Percentiles rank a stretch among this genome's conserved stretches.
phyloP scores from a whole-genome alignment of 2,888 invertebrate genomes.

The Trichogramma dendrolimi region DNA sequence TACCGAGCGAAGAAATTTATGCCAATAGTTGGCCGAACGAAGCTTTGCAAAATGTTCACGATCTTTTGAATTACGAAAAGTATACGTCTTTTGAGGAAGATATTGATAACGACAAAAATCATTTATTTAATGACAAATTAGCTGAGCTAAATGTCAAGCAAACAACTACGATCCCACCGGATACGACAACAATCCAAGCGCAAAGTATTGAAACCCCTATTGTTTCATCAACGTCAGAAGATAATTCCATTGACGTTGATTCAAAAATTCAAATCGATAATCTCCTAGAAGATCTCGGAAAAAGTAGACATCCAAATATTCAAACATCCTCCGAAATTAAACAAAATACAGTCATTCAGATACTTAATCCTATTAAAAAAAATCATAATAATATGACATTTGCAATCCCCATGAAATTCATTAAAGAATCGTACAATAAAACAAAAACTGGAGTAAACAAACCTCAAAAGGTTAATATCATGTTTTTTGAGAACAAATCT shows the following conservation, averaged over 20 bases:
- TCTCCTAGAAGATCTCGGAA: conserved; percentile 17
- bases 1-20: conserved; percentile 8
- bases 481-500: conserved; percentile 40
- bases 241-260: conserved; percentile 17
- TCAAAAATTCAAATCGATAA: conserved; percentile 19
- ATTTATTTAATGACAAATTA: conserved; percentile 8
- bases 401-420: neutral
- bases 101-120: conserved; percentile 3
- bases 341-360: conserved; percentile 46
- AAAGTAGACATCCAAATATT: conserved; percentile 17
- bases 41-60: conserved; percentile 36
- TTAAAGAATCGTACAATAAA: conserved; percentile 14
- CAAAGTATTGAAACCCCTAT: conserved; percentile 39
- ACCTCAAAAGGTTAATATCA: conserved; percentile 45
- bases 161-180: neutral
- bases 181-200: conserved; percentile 41
- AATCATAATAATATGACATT: conserved; percentile 32
- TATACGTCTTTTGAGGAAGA: conserved; percentile 38
- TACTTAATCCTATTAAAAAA: conserved; percentile 35
- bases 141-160: conserved; percentile 23
- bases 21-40: conserved; percentile 46
- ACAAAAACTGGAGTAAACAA: conserved; percentile 18
- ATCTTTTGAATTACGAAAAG: conserved; percentile 44
- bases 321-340: conserved; percentile 38
- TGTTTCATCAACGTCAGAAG: neutral